Evolutionary conservation across 2,888 invertebrate genomes (phyloP).

Genomic region (Lasioglossum pauxillum): DNA sequence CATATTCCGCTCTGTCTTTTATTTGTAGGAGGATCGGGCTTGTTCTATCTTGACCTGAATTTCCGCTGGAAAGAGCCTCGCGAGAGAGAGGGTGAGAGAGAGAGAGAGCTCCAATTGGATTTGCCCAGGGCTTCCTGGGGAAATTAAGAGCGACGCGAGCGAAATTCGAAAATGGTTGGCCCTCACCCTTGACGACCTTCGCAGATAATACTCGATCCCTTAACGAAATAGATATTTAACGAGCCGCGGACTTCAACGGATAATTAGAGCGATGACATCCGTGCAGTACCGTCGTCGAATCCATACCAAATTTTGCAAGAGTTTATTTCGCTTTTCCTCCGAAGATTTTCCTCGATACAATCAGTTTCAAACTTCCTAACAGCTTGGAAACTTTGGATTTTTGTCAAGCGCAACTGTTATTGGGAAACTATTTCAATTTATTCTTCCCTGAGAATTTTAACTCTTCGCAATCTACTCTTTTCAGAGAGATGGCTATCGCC

Average conservation of each 20-base stretch:
- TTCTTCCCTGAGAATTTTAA: neutral
- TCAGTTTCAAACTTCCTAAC: neutral
- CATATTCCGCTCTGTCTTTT: conserved; percentile 21
- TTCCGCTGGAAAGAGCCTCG: neutral
- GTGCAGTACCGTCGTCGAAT: neutral
- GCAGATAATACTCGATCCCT: neutral
- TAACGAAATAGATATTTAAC: neutral
- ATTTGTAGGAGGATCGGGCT: conserved; percentile 6
- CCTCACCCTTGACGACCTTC: neutral
- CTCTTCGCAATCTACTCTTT: neutral
- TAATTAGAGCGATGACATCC: neutral
- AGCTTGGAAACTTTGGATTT: neutral
- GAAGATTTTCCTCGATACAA: neutral
- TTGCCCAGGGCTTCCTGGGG: neutral
- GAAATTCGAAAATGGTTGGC: neutral
- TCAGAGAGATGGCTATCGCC: too few relatives aligned
- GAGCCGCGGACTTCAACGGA: neutral
- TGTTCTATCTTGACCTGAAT: conserved; percentile 18
- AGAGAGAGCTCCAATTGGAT: conserved; percentile 5
- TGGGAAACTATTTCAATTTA: neutral
- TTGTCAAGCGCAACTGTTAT: neutral
- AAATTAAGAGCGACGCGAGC: conserved; percentile 1
- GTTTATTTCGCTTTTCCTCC: neutral
- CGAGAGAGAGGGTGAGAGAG: neutral
- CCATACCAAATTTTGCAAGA: neutral